Base-by-base conservation (phyloP, 2,113 vertebrate genomes). In the Sprattus sprattus region DNA sequence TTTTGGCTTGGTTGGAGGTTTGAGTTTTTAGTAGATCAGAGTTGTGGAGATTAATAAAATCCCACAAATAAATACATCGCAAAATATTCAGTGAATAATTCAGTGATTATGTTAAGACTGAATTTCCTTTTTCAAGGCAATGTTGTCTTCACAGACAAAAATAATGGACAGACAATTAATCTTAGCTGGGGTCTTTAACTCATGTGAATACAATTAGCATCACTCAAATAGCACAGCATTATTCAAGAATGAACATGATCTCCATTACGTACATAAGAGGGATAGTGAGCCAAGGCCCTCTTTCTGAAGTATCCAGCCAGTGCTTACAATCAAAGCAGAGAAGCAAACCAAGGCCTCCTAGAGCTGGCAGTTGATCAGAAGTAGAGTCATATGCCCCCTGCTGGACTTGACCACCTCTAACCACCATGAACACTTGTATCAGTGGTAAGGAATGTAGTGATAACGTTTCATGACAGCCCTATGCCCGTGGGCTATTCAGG, bases 221-320 rank as follows among this genome's bases (percentile, higher is more conserved):
- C 28, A 39, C n/a, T 10, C 11, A 13, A 75, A 64, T 25, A 75
- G 25, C 60, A 25, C 60, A 64, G 60, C 22, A 75, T 75, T 32
- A 75, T 32, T 6, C 67, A 75, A 75, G 67, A 39, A 9, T 13
- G 9, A 75, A 39, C 71, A 78, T 10, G 3, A 78, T 78, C 71
- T 78, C 71, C 71, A 78, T 78, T 78, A 39, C 71, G 71, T 78
- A 78, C 11, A 28, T 78, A 78, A 15, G 71, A 16, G 71, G 28
- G 11, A 78, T 2, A 13, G 25, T 32, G 71, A 32, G 71, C 71
- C 28, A 39, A 75, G 39, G 2, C 28, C 32, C 28, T 39, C 13
- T 32, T 78, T 13, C 28, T 39, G 10, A 39, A 39, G 6, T 32
- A 78, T 5, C 32, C 32, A 39, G 71, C 25, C 15, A 15, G 32